Evolutionary conservation across 2,797 vertebrate species (phyloP).

Genomic region (Melanotaenia trifasciata): DNA sequence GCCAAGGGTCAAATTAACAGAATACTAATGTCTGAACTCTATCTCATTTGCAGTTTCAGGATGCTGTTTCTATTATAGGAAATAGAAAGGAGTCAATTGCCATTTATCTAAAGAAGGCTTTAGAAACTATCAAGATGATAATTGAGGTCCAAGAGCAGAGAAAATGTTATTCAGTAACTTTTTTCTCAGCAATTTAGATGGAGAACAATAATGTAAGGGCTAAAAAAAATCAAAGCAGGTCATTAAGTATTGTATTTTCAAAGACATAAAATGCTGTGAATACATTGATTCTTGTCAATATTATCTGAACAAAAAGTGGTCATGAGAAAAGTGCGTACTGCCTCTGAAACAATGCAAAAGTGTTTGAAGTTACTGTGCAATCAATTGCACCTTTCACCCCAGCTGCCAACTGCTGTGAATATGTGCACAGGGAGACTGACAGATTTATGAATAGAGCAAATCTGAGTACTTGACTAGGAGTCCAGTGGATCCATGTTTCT

Average conservation of each 20-base stretch:
- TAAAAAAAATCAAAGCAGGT: constrained; percentile 38
- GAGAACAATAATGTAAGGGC: not conserved
- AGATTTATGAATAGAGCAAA: constrained; percentile 61
- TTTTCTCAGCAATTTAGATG: not conserved
- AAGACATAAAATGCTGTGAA: constrained; percentile 17
- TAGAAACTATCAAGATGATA: constrained; percentile 78
- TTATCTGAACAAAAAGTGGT: constrained; percentile 12
- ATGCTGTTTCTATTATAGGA: constrained; percentile 81
- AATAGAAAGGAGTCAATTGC: constrained; percentile 75
- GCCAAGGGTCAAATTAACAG: constrained; percentile 95
- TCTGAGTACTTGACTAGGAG: constrained; percentile 51
- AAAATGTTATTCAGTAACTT: constrained; percentile 36
- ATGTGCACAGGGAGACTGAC: constrained; percentile 38
- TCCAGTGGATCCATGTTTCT: constrained; percentile 65
- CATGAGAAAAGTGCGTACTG: constrained; percentile 8
- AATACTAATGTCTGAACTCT: constrained; percentile 83
- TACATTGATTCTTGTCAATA: constrained; percentile 15
- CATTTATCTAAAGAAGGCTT: constrained; percentile 78
- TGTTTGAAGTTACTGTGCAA: constrained; percentile 7
- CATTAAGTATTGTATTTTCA: constrained; percentile 41
- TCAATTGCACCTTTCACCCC: not conserved
- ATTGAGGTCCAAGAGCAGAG: constrained; percentile 79
- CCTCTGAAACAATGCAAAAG: constrained; percentile 23
- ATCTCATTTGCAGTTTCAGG: constrained; percentile 82
- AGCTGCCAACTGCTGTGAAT: constrained; percentile 37